Evolutionary conservation across 92 coral and sea anemone genomes (phyloP).

Genomic region (Muricea muricata): DNA sequence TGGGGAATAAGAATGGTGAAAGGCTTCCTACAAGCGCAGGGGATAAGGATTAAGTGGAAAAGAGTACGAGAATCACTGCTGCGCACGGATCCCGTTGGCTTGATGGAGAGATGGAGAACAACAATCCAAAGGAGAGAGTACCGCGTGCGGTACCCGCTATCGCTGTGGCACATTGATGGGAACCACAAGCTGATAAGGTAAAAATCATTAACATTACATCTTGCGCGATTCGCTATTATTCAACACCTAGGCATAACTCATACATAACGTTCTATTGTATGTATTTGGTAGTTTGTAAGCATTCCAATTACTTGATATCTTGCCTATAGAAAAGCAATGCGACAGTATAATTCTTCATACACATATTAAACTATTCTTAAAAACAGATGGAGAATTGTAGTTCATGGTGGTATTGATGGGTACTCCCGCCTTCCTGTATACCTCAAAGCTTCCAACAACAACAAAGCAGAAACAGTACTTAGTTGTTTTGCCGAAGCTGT

Average conservation of each 20-base stretch:
- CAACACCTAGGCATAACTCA: background rate
- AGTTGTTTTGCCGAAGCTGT: slow-evolving; percentile 39
- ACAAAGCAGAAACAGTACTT: slow-evolving; percentile 47
- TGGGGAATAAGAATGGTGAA: slow-evolving; percentile 58
- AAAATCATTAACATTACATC: background rate
- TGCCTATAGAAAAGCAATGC: background rate
- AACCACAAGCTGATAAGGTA: slow-evolving; percentile 63
- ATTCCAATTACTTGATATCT: background rate
- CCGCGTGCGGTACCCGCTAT: slow-evolving; percentile 58
- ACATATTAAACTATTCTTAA: background rate
- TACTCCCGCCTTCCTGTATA: slow-evolving; percentile 53
- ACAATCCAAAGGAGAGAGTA: slow-evolving; percentile 55
- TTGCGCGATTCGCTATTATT: no score
- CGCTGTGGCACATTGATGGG: slow-evolving; percentile 71
- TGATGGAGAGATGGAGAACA: slow-evolving; percentile 47
- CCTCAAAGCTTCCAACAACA: slow-evolving; percentile 48
- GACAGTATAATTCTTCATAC: background rate
- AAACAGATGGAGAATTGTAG: slow-evolving; percentile 52
- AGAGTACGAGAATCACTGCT: slow-evolving; percentile 60
- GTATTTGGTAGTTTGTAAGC: no score
- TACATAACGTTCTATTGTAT: background rate
- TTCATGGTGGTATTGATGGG: slow-evolving; percentile 55
- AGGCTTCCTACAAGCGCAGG: slow-evolving; percentile 48
- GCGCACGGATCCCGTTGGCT: slow-evolving; percentile 61
- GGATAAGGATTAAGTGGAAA: slow-evolving; percentile 55